Conservation (phyloP, 1,140 invertebrate genomes). For the Daktulosphaira vitifoliae region DNA sequence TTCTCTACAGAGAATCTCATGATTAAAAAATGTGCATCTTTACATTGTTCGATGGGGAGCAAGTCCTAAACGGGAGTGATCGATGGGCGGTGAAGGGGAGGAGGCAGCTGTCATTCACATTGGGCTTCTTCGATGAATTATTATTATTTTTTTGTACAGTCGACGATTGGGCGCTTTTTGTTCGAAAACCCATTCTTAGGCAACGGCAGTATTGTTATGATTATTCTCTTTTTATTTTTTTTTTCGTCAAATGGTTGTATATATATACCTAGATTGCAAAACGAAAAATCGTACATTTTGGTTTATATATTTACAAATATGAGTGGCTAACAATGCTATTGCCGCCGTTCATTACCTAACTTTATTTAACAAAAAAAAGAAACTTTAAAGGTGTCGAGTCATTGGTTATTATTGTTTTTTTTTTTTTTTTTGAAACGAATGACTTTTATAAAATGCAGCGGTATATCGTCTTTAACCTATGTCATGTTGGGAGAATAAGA, state of each 20-base stretch:
- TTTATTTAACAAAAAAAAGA: conserved; percentile 33
- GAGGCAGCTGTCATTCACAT: background rate
- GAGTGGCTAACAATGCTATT: conserved; percentile 22
- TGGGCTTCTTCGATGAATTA: no score
- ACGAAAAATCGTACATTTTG: conserved; percentile 15
- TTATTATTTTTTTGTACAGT: no score
- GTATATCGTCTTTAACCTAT: conserved; percentile 31
- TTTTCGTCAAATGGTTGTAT: no score
- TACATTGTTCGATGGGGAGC: no score
- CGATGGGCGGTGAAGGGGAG: background rate
- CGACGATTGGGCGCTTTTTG: no score
- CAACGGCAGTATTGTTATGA: no score
- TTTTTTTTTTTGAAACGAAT: conserved; percentile 23
- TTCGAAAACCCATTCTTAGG: no score
- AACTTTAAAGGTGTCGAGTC: conserved; percentile 34
- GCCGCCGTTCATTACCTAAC: conserved; percentile 21
- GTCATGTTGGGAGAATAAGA: conserved; percentile 31
- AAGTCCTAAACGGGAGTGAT: no score
- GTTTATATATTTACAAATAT: conserved; percentile 28
- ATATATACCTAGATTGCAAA: no score
- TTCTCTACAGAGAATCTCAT: no score
- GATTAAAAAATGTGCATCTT: no score
- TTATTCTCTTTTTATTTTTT: no score
- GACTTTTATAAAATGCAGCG: conserved; percentile 32
- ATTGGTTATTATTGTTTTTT: conserved; percentile 33